Evolutionary conservation across 2,888 invertebrate species (phyloP).

Genomic region (Sarcophaga rosellei): DNA sequence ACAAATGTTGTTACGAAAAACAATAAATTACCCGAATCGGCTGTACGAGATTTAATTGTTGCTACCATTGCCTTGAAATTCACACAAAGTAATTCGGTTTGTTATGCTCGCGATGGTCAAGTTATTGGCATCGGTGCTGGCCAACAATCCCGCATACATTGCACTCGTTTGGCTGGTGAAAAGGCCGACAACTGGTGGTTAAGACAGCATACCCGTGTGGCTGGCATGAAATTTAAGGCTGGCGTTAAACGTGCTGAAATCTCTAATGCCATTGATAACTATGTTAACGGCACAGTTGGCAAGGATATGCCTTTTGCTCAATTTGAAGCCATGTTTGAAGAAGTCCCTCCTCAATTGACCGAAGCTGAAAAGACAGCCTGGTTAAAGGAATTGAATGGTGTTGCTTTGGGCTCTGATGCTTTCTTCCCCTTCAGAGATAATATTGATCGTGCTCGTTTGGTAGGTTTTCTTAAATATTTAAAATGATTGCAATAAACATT

Average conservation of each 20-base stretch:
- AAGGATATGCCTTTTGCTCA: constrained; percentile 90
- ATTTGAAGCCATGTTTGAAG: constrained; percentile 86
- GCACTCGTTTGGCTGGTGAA: constrained; percentile 97
- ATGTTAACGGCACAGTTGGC: constrained; percentile 94
- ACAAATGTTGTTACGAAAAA: constrained; percentile 89
- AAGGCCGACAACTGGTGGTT: constrained; percentile 99
- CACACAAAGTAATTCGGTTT: constrained; percentile 99
- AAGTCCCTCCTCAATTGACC: constrained; percentile 87
- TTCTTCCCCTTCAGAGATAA: constrained; percentile 99
- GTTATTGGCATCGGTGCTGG: constrained; percentile 99
- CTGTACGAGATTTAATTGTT: constrained; percentile 94
- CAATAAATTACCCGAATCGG: constrained; percentile 86
- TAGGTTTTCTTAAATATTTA: constrained; percentile 79
- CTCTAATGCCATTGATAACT: constrained; percentile 97
- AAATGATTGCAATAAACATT: not conserved
- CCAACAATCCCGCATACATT: constrained; percentile 99
- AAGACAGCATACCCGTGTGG: constrained; percentile 93
- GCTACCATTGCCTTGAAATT: constrained; percentile 98
- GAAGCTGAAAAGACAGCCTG: constrained; percentile 86
- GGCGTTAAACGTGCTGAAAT: constrained; percentile 94
- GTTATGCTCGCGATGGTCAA: constrained; percentile 92
- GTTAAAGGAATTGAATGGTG: constrained; percentile 87
- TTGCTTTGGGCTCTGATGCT: constrained; percentile 96
- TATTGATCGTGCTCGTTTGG: constrained; percentile 94
- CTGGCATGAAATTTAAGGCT: constrained; percentile 90